Evolutionary conservation across 1,140 invertebrate species (phyloP), one percentile per base, ranked within the genome.

Genomic region (Frieseomelitta varia): DNA sequence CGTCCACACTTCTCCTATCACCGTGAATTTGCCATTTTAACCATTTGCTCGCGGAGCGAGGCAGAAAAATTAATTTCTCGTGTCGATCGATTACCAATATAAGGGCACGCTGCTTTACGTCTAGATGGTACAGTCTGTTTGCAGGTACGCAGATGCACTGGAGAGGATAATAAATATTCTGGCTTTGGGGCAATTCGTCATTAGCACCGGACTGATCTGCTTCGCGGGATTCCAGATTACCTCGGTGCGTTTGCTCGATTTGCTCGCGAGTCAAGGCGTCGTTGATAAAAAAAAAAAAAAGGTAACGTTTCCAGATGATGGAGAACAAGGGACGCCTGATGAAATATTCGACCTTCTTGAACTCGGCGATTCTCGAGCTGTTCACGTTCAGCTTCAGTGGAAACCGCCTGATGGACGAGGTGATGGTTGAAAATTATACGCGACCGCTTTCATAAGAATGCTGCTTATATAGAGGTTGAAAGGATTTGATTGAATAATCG

Each of bases 361-460:
- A 85, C 12, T 58, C 92, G 3, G 91, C 93, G 10, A 90, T 93
- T 12, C 58, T 92, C 19, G 93, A 93, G 77, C 68, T 94, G 58
- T 94, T 92, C 81, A 73, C 94, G 30, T 94, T 93, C 73, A 93
- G 91, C 78, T 91, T 87, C 65, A 91, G 91, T 27, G 92, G 92
- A 15, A 73, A 93, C n/a, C 51, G 75, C 19, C 78, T 93, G 79
- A 91, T 92, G 19, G 75, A 75, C 11, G 91, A 92, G 88, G 92
- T 92, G n/a, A 58, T 58, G 3, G 34, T 24, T 58, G 24, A 58
- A 24, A 58, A 58, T 58, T 58, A 58, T 11, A 58, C 34, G 34
- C 34, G 34, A 2, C 24, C 24, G 24, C 21, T 58, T 58, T 12
- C 24, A 21, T 0, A 51, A 78, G 58, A 51, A 17, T 11, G 30